Conservation (phyloP, 1,140 invertebrate genomes). For the Druon quercuslanigerum region DNA sequence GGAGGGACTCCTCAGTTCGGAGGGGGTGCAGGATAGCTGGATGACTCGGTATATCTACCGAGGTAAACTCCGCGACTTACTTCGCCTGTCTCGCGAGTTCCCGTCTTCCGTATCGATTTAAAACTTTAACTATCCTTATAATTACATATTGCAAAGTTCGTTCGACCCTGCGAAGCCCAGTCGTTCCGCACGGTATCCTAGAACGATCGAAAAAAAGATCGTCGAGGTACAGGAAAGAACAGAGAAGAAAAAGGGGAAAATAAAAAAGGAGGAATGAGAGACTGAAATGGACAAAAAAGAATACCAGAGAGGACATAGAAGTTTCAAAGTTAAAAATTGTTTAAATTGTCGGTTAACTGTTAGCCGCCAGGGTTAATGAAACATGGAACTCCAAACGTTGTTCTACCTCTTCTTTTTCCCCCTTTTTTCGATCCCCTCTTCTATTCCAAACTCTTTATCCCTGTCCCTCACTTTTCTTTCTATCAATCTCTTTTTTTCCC, state of each 20-base stretch:
- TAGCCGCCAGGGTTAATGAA: constrained; percentile 72
- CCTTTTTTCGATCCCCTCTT: not conserved
- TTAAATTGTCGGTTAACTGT: constrained; percentile 74
- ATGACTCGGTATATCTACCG: constrained; percentile 45
- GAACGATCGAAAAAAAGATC: not conserved
- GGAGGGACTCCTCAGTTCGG: constrained; percentile 34
- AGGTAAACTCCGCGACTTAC: constrained; percentile 51
- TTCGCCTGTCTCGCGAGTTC: constrained; percentile 49
- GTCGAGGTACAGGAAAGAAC: constrained; percentile 19
- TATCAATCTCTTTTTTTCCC: constrained; percentile 43
- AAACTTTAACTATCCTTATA: constrained; percentile 72
- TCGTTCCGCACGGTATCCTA: constrained; percentile 12
- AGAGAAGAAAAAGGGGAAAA: constrained; percentile 1
- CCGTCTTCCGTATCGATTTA: constrained; percentile 64
- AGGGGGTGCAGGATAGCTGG: constrained; percentile 33
- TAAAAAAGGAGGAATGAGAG: constrained; percentile 5
- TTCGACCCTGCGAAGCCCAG: constrained; percentile 37
- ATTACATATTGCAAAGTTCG: constrained; percentile 72
- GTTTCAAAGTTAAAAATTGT: constrained; percentile 73
- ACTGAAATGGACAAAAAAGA: not conserved
- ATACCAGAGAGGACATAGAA: constrained; percentile 38
- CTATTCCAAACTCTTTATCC: not conserved
- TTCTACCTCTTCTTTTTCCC: constrained; percentile 46
- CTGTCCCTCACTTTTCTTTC: constrained; percentile 32
- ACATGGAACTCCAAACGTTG: constrained; percentile 60